phyloP scores from a whole-genome alignment of 2,797 vertebrate genomes.

The Cossypha niveicapilla region DNA sequence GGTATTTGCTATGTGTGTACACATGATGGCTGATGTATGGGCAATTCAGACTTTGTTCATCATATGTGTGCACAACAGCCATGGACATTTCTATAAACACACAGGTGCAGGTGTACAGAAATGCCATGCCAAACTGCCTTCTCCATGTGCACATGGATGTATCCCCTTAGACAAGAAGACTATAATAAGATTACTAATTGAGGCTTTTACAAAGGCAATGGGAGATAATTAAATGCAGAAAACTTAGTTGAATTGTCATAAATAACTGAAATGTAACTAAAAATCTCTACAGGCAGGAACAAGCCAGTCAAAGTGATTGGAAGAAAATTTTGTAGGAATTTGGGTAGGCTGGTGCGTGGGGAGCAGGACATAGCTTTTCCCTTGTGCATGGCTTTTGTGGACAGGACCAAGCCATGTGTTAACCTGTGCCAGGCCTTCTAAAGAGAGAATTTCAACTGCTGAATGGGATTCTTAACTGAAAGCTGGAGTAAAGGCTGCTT shows the following conservation, averaged over 20 bases:
- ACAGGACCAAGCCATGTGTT: neutral
- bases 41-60: neutral
- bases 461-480: neutral
- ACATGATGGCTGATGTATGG: neutral
- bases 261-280: neutral
- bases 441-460: neutral
- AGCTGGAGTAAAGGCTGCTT: neutral
- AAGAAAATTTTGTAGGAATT: neutral
- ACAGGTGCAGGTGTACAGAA: neutral
- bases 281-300: neutral
- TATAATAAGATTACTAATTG: neutral
- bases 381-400: neutral
- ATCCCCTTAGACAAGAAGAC: accelerated
- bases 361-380: neutral
- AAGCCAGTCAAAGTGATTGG: neutral
- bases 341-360: neutral
- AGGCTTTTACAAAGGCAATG: neutral
- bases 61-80: neutral
- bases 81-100: neutral
- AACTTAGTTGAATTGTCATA: neutral
- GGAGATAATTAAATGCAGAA: neutral
- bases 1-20: neutral
- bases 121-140: neutral
- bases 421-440: neutral
- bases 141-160: accelerated